Evolutionary conservation across 2,113 vertebrate species (phyloP).

Genomic region (Ranitomeya imitator): DNA sequence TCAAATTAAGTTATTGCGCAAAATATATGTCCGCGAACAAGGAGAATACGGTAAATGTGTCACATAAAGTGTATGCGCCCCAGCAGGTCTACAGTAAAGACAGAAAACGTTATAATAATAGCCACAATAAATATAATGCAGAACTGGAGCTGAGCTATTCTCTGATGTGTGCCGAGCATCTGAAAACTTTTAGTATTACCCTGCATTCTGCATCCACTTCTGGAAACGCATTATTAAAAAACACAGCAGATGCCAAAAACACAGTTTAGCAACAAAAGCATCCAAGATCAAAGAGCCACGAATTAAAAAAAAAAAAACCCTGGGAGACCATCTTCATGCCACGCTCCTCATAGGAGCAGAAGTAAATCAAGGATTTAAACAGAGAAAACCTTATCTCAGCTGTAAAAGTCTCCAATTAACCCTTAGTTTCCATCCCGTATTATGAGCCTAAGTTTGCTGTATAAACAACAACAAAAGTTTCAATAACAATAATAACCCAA

Average conservation of each 20-base stretch:
- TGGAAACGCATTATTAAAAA: not conserved
- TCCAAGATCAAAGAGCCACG: constrained; percentile 10
- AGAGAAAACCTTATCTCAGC: not conserved
- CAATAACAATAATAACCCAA: not conserved
- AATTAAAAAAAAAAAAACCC: not conserved
- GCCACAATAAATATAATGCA: not conserved
- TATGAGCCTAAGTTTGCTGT: too few relatives aligned
- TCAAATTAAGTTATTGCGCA: not conserved
- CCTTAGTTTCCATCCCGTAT: not conserved
- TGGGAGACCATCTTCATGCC: not conserved
- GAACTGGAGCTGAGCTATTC: not conserved
- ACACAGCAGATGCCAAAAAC: not conserved
- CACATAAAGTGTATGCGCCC: not conserved
- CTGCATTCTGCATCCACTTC: not conserved
- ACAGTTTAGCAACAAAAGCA: constrained; percentile 15
- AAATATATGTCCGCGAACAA: not conserved
- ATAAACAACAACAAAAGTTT: not conserved
- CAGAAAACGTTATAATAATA: not conserved
- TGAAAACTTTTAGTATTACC: not conserved
- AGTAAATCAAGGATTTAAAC: constrained; percentile 6
- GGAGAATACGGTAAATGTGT: not conserved
- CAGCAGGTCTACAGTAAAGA: not conserved
- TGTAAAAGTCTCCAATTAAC: not conserved
- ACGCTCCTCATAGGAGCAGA: not conserved
- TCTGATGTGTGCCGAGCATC: not conserved